Evolutionary conservation across 2,113 vertebrate genomes (phyloP).

Genomic region (Cnemophilus loriae): DNA sequence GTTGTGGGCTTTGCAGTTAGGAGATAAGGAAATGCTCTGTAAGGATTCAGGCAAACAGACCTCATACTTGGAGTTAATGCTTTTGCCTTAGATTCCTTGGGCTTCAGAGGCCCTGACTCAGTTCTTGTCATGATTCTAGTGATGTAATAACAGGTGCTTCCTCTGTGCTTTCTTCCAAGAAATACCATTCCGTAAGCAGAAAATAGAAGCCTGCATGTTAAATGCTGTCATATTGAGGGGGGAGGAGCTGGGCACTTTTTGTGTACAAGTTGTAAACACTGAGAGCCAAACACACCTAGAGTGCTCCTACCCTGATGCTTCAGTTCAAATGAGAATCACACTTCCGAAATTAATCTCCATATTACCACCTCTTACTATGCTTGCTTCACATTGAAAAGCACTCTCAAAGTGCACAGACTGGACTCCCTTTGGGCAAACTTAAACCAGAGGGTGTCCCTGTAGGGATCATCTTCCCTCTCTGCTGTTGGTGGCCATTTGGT

Average conservation of each 20-base stretch:
- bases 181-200: background rate
- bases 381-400: fast-evolving
- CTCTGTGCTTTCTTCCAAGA: constrained; percentile 3
- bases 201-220: background rate
- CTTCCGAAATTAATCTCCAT: background rate
- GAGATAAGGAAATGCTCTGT: background rate
- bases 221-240: background rate
- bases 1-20: background rate
- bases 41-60: background rate
- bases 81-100: background rate
- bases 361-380: background rate
- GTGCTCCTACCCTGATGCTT: background rate
- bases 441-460: background rate
- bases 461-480: background rate
- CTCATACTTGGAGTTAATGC: background rate
- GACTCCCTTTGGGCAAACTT: background rate
- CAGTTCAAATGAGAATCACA: background rate
- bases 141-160: background rate
- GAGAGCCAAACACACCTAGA: background rate
- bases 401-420: background rate
- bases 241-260: background rate
- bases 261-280: background rate
- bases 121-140: constrained; percentile 2
- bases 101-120: background rate
- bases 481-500: background rate